Conservation (phyloP, 2,888 invertebrate genomes). For the Drosophila sordidula region DNA sequence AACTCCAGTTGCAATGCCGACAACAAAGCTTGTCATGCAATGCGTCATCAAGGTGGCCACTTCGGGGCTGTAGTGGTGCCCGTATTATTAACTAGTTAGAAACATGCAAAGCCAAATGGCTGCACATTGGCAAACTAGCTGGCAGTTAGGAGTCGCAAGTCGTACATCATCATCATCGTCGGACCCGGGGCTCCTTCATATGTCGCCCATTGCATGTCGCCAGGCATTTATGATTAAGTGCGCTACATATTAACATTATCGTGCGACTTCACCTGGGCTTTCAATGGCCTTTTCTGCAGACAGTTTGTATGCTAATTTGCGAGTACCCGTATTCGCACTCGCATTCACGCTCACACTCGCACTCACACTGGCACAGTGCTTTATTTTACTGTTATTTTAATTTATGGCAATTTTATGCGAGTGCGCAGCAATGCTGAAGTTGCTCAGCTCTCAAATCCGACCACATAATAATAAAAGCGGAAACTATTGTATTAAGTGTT, state of each 20-base stretch:
- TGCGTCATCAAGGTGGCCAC: slow-evolving; percentile 69
- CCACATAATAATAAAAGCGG: slow-evolving; percentile 81
- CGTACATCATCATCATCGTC: slow-evolving; percentile 19
- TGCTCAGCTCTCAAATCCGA: slow-evolving; percentile 52
- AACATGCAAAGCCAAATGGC: slow-evolving; percentile 65
- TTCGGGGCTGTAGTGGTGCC: slow-evolving; percentile 30
- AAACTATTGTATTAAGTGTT: slow-evolving; percentile 81
- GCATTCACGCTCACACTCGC: slow-evolving; percentile 10
- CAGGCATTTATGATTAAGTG: slow-evolving; percentile 80
- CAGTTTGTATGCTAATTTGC: slow-evolving; percentile 80
- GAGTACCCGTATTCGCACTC: slow-evolving; percentile 50
- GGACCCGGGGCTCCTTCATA: slow-evolving; percentile 16
- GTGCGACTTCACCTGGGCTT: slow-evolving; percentile 76
- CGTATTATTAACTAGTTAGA: slow-evolving; percentile 78
- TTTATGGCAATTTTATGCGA: slow-evolving; percentile 80
- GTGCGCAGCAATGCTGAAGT: slow-evolving; percentile 62
- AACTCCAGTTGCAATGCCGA: slow-evolving; percentile 4
- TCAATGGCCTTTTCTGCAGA: slow-evolving; percentile 68
- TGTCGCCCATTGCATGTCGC: slow-evolving; percentile 69
- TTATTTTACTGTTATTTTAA: slow-evolving; percentile 80
- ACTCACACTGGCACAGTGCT: slow-evolving; percentile 47
- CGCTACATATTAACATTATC: slow-evolving; percentile 75
- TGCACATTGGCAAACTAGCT: slow-evolving; percentile 52
- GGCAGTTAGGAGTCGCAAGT: slow-evolving; percentile 25
- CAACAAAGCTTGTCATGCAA: slow-evolving; percentile 62